Evolutionary conservation across 2,888 invertebrate species (phyloP).

Genomic region (Herminia tarsipennalis): DNA sequence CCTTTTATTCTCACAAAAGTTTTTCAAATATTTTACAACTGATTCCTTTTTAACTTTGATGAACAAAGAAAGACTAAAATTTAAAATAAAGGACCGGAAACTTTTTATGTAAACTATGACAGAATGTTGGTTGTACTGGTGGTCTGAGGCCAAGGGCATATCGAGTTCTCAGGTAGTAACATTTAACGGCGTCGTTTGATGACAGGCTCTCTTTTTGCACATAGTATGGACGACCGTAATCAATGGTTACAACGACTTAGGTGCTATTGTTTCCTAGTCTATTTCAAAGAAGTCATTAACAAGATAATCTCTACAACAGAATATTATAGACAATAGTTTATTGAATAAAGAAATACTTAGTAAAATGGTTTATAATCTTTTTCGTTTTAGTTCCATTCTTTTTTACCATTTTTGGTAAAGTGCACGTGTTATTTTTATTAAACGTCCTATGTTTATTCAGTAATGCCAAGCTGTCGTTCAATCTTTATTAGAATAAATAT

Average conservation of each 20-base stretch:
- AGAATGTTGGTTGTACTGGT: conserved; percentile 26
- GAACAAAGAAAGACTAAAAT: conserved; percentile 13
- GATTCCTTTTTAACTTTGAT: not conserved
- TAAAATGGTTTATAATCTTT: not conserved
- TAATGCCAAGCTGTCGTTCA: not conserved
- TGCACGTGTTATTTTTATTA: too few relatives aligned
- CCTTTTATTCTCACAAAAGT: too few relatives aligned
- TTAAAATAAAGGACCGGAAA: conserved; percentile 20
- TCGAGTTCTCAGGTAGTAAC: conserved; percentile 36
- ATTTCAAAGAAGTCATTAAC: not conserved
- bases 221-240: conserved; percentile 8
- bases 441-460: not conserved
- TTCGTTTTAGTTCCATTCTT: not conserved
- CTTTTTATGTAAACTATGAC: conserved; percentile 24
- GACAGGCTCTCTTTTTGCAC: conserved; percentile 20
- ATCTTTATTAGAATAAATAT: conserved; percentile 12
- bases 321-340: not conserved
- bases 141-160: conserved; percentile 29
- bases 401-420: too few relatives aligned
- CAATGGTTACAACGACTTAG: conserved; percentile 3
- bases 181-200: conserved; percentile 30
- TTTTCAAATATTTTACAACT: not conserved
- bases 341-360: not conserved
- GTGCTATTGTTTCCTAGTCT: not conserved
- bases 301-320: not conserved